phyloP scores from a whole-genome alignment of 1,140 invertebrate species.

The Chelonus insularis region DNA sequence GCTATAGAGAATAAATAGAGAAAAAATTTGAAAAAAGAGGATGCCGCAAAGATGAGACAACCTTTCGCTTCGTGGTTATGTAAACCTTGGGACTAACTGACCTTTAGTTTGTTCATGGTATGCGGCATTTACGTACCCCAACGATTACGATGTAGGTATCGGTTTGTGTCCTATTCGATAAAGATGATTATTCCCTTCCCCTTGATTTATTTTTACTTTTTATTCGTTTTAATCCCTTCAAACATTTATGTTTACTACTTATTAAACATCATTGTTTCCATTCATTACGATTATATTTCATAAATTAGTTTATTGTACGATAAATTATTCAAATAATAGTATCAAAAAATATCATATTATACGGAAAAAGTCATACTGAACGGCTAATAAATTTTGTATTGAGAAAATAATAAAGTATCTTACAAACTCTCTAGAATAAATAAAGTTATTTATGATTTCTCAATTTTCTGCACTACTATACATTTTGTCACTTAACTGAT shows the following conservation, averaged over 20 bases:
- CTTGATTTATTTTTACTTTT: not conserved
- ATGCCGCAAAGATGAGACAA: conserved; percentile 32
- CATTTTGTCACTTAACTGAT: too few relatives aligned
- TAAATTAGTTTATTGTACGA: too few relatives aligned
- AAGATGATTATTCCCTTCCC: conserved; percentile 8
- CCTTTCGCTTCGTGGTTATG: conserved; percentile 37
- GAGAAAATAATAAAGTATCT: not conserved
- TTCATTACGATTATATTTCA: not conserved
- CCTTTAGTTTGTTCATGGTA: conserved; percentile 36
- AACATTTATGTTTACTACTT: conserved; percentile 4
- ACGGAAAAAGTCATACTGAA: not conserved
- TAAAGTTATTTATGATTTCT: too few relatives aligned
- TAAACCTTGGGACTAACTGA: conserved; percentile 35
- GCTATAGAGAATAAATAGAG: not conserved
- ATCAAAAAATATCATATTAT: not conserved
- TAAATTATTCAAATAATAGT: not conserved
- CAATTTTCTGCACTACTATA: too few relatives aligned
- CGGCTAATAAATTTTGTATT: not conserved
- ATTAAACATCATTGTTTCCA: not conserved
- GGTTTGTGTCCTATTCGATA: conserved; percentile 11
- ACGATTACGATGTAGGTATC: conserved; percentile 20
- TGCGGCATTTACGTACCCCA: conserved; percentile 36
- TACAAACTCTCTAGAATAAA: not conserved
- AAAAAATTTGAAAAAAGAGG: conserved; percentile 3
- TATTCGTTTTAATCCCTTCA: not conserved